A percentile compares a stretch with the other conserved stretches of the same genome.
phyloP scores from a whole-genome alignment of 2,888 invertebrate genomes.

The Cataglyphis rosenhaueri region DNA sequence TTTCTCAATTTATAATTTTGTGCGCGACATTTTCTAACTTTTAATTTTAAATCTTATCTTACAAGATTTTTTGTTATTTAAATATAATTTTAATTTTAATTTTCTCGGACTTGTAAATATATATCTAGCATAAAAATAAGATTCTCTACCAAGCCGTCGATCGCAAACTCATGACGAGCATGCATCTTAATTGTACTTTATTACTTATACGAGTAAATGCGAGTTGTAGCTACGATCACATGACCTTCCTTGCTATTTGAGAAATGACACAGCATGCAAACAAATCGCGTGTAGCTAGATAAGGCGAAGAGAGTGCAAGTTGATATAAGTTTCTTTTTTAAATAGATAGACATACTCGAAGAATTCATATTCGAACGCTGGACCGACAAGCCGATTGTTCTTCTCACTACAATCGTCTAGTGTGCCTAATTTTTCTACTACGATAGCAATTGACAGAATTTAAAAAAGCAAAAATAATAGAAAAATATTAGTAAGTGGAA shows the following conservation, averaged over 20 bases:
- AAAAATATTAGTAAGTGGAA: background rate
- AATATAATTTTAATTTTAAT: background rate
- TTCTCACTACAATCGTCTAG: background rate
- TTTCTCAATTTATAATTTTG: background rate
- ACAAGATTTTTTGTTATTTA: background rate
- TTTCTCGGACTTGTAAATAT: background rate
- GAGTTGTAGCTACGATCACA: background rate
- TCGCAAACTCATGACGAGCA: background rate
- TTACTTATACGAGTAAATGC: background rate
- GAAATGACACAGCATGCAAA: constrained; percentile 64
- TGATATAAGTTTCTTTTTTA: constrained; percentile 54
- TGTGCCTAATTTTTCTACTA: background rate
- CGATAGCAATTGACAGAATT: background rate
- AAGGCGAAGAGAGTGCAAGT: constrained; percentile 38
- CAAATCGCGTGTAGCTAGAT: constrained; percentile 54
- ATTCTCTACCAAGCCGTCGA: background rate
- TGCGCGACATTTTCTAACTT: background rate
- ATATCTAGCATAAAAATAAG: background rate
- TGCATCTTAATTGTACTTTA: background rate
- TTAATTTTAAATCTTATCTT: background rate
- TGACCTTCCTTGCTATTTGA: constrained; percentile 56
- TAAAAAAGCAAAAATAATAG: background rate
- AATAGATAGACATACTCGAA: constrained; percentile 56
- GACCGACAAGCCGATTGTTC: constrained; percentile 2
- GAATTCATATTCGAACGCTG: background rate